Evolutionary conservation across 2,113 vertebrate genomes (phyloP).

Genomic region (Eleginops maclovinus): DNA sequence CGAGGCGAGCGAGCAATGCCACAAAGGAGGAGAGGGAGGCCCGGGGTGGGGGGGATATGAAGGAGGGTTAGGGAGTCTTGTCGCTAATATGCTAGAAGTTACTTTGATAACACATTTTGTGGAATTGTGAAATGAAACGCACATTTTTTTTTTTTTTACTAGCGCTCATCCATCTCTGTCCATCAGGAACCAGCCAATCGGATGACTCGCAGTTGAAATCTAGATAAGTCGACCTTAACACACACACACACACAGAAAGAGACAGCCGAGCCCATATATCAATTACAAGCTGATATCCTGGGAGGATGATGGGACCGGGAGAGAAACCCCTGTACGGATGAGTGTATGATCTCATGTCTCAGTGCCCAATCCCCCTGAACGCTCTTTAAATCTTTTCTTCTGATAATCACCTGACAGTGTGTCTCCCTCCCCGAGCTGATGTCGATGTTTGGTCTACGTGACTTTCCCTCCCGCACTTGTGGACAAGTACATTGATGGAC

Average conservation of each 20-base stretch:
- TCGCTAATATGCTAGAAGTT: constrained; percentile 99
- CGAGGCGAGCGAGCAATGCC: constrained; percentile 92
- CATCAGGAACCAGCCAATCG: constrained; percentile 81
- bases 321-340: constrained; percentile 28
- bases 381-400: not conserved
- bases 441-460: constrained; percentile 39
- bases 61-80: constrained; percentile 88
- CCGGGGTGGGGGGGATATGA: constrained; percentile 65
- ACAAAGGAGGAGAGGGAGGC: constrained; percentile 85
- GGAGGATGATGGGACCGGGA: constrained; percentile 66
- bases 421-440: constrained; percentile 18
- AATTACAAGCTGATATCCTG: constrained; percentile 79
- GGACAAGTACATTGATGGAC: constrained; percentile 41
- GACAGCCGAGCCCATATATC: constrained; percentile 80
- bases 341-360: constrained; percentile 28
- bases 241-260: constrained; percentile 55
- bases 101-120: constrained; percentile 95
- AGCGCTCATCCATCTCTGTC: constrained; percentile 51
- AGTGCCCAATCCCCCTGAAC: constrained; percentile 18
- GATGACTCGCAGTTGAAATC: constrained; percentile 75
- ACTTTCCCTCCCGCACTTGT: not conserved
- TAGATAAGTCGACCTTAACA: constrained; percentile 83
- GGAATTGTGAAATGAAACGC: constrained; percentile 42
- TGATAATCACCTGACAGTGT: constrained; percentile 42
- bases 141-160: constrained; percentile 39